phyloP scores from a whole-genome alignment of 1,140 invertebrate genomes.

The Aphidius ervi region DNA sequence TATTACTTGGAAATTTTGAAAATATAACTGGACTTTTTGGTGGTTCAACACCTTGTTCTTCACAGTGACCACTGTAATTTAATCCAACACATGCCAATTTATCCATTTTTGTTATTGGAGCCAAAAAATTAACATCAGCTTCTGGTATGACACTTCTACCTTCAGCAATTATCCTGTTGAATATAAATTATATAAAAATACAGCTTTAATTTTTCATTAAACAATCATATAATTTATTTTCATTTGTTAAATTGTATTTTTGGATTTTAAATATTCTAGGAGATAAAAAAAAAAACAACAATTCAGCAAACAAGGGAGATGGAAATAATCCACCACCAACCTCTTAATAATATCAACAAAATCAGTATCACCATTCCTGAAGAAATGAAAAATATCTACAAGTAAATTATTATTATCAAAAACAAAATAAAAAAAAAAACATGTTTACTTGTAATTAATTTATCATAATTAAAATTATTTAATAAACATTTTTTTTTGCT shows the following conservation, averaged over 20 bases:
- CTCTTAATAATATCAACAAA: slow-evolving; percentile 39
- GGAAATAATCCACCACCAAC: slow-evolving; percentile 31
- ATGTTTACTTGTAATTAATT: background rate
- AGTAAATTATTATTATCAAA: slow-evolving; percentile 14
- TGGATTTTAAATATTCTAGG: background rate
- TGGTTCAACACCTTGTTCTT: slow-evolving; percentile 68
- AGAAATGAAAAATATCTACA: slow-evolving; percentile 28
- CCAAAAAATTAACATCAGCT: slow-evolving; percentile 57
- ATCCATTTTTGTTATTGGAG: slow-evolving; percentile 68
- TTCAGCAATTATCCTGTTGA: slow-evolving; percentile 48
- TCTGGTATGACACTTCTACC: slow-evolving; percentile 53
- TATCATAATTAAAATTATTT: no score
- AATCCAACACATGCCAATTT: slow-evolving; percentile 77
- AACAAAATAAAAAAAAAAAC: background rate
- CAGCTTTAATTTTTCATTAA: slow-evolving; percentile 24
- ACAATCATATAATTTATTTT: no score
- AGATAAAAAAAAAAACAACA: background rate
- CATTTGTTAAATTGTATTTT: no score
- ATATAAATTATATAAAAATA: no score
- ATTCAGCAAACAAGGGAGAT: slow-evolving; percentile 5
- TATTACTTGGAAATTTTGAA: slow-evolving; percentile 74
- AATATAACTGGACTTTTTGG: slow-evolving; percentile 75
- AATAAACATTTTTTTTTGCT: no score
- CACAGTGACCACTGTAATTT: slow-evolving; percentile 76
- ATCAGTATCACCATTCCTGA: slow-evolving; percentile 38